These are phyloP conservation scores for Coilia nasus DNA, from an alignment of 2,797 vertebrate genomes.

Conservation along the genomic window DNA sequence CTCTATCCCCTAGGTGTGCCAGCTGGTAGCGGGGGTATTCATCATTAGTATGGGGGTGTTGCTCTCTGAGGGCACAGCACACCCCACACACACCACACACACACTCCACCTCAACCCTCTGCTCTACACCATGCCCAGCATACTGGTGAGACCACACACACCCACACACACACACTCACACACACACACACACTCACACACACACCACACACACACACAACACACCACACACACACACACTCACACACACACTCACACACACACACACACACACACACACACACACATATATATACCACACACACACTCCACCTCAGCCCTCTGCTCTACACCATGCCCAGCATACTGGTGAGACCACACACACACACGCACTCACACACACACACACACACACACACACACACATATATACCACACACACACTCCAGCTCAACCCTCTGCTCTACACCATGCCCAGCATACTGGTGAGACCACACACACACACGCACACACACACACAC, in stretches of 20 bases:
- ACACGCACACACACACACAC: background rate
- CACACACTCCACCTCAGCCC: too few relatives aligned
- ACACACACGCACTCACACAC: background rate
- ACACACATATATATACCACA: too few relatives aligned
- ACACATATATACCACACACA: too few relatives aligned
- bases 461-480: too few relatives aligned
- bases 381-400: background rate
- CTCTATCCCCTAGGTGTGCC: conserved; percentile 33
- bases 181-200: background rate
- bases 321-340: conserved; percentile 25
- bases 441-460: too few relatives aligned
- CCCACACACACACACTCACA: conserved; percentile 11
- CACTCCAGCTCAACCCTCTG: too few relatives aligned
- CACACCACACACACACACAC: background rate
- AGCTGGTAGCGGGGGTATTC: conserved; percentile 66
- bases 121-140: fast-evolving
- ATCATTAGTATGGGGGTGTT: conserved; percentile 58
- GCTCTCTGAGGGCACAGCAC: too few relatives aligned
- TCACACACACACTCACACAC: background rate
- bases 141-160: conserved; percentile 63
- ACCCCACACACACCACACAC: too few relatives aligned
- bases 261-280: too few relatives aligned
- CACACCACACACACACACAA: too few relatives aligned
- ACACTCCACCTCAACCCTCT: fast-evolving
- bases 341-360: conserved; percentile 68